phyloP scores from a whole-genome alignment of 2,797 vertebrate genomes.

The Brachyalestes nurse region DNA sequence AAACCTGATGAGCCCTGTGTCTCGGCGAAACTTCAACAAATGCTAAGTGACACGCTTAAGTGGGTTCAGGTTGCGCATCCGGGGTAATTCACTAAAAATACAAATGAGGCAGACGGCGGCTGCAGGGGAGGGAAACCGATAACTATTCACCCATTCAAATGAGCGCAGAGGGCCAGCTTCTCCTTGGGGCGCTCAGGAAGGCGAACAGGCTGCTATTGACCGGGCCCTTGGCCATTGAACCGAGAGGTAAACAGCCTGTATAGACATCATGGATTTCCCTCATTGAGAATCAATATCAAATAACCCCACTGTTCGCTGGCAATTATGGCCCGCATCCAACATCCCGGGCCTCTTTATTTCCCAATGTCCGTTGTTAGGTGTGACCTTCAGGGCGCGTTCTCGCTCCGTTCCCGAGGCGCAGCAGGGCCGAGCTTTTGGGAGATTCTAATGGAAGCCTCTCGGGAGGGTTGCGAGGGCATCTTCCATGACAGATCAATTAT shows the following conservation, averaged over 20 bases:
- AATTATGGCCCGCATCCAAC: slow-evolving; percentile 75
- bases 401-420: slow-evolving; percentile 43
- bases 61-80: slow-evolving; percentile 83
- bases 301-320: slow-evolving; percentile 80
- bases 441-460: slow-evolving; percentile 77
- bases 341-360: slow-evolving; percentile 72
- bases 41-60: slow-evolving; percentile 82
- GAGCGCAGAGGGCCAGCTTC: slow-evolving; percentile 46
- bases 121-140: slow-evolving; percentile 71
- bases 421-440: slow-evolving; percentile 67
- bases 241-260: slow-evolving; percentile 72
- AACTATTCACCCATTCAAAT: slow-evolving; percentile 74
- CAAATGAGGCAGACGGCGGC: slow-evolving; percentile 74
- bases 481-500: slow-evolving; percentile 86
- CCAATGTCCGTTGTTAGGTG: slow-evolving; percentile 58
- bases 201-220: slow-evolving; percentile 47
- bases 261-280: slow-evolving; percentile 76
- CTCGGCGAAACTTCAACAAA: slow-evolving; percentile 80
- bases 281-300: slow-evolving; percentile 85
- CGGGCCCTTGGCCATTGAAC: slow-evolving; percentile 43
- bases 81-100: slow-evolving; percentile 84
- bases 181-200: slow-evolving; percentile 39
- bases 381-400: slow-evolving; percentile 75
- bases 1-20: slow-evolving; percentile 78
- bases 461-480: slow-evolving; percentile 77